Evolutionary conservation across 2,113 vertebrate genomes (phyloP).

Genomic region (Cyphomyrus discorhynchus): DNA sequence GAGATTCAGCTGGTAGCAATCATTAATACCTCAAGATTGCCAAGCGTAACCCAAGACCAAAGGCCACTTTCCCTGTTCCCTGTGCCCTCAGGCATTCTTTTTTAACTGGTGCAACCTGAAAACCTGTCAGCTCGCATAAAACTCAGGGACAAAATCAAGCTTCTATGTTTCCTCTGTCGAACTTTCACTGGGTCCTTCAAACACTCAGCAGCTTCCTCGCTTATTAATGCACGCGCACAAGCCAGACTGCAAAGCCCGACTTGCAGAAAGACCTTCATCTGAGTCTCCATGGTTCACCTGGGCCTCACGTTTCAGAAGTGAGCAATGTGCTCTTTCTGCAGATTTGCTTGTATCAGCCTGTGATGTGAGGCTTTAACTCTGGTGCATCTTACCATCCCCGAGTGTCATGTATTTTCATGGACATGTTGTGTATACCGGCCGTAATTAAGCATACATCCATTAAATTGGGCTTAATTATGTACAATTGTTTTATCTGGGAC

Average conservation of each 20-base stretch:
- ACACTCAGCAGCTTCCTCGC: conserved; percentile 33
- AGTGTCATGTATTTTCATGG: neutral
- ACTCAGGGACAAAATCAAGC: conserved; percentile 33
- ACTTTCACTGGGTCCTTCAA: conserved; percentile 43
- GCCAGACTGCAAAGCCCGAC: conserved; percentile 23
- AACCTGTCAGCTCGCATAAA: conserved; percentile 55
- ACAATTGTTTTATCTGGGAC: neutral
- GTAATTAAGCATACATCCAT: neutral
- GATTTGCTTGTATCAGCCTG: neutral
- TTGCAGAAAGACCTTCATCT: neutral
- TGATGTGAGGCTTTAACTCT: neutral
- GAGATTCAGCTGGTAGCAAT: conserved; percentile 52
- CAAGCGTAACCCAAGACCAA: conserved; percentile 37
- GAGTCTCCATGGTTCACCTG: neutral
- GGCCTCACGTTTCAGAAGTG: neutral
- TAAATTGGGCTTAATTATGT: neutral
- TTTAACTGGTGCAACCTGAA: conserved; percentile 43
- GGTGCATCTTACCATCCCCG: neutral
- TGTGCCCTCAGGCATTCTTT: conserved; percentile 45
- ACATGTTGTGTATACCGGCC: neutral
- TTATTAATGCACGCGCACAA: conserved; percentile 44
- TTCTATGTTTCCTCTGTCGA: conserved; percentile 44
- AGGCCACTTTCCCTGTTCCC: conserved; percentile 39
- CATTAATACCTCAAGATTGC: conserved; percentile 32
- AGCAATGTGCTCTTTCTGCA: neutral